A percentile compares a stretch with the other conserved stretches of the same genome.
Evolutionary conservation across 2,113 vertebrate genomes (phyloP).

Genomic region (Rhinichthys klamathensis): DNA sequence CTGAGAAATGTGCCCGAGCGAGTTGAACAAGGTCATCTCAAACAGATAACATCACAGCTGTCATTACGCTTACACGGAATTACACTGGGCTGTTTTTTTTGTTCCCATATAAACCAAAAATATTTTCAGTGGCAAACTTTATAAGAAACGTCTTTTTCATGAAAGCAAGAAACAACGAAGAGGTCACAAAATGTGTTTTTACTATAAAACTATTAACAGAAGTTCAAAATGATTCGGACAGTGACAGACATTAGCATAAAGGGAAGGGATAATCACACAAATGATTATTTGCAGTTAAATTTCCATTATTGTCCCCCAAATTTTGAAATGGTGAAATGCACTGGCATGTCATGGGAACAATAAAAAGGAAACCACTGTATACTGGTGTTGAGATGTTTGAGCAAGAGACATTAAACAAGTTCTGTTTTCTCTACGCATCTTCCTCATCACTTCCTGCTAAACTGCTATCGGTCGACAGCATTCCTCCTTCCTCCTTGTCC

Average conservation of each 20-base stretch:
- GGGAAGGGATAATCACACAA: background rate
- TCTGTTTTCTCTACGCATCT: constrained; percentile 66
- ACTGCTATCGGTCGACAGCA: constrained; percentile 89
- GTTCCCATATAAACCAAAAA: background rate
- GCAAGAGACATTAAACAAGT: background rate
- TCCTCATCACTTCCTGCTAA: constrained; percentile 87
- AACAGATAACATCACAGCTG: constrained; percentile 16
- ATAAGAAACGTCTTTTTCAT: background rate
- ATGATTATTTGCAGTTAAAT: background rate
- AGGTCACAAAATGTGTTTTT: constrained; percentile 12
- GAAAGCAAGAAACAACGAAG: constrained; percentile 9
- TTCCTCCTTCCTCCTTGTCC: constrained; percentile 62
- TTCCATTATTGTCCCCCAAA: background rate
- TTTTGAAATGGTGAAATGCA: constrained; percentile 8
- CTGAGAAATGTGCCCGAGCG: constrained; percentile 25
- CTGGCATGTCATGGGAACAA: background rate
- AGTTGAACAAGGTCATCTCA: constrained; percentile 35
- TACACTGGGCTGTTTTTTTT: background rate
- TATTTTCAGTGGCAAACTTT: background rate
- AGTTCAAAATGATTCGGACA: background rate
- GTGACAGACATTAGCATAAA: background rate
- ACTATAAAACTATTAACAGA: constrained; percentile 45
- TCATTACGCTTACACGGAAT: constrained; percentile 4
- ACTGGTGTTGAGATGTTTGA: background rate
- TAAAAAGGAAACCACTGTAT: background rate